A percentile compares a stretch with the other conserved stretches of the same genome.
Evolutionary conservation across 2,113 vertebrate species (phyloP).

Genomic region (Uria lomvia): DNA sequence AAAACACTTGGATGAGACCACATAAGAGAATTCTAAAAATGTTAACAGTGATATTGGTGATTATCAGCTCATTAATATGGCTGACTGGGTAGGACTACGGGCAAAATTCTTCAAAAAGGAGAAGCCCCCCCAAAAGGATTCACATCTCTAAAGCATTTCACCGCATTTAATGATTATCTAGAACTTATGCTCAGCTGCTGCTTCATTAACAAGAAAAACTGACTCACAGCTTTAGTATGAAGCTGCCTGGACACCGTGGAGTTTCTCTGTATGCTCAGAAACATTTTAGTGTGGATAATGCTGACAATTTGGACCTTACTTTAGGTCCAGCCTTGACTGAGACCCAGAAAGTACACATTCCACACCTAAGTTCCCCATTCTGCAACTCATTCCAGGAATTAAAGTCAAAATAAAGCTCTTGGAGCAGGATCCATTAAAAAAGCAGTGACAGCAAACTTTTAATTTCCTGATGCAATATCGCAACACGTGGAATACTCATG

Average conservation of each 20-base stretch:
- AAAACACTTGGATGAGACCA: background rate
- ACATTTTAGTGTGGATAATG: background rate
- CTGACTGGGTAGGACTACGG: background rate
- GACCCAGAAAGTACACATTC: background rate
- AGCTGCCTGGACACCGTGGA: background rate
- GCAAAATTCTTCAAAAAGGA: background rate
- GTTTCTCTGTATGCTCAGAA: background rate
- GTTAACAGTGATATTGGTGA: background rate
- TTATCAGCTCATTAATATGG: background rate
- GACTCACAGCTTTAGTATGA: background rate
- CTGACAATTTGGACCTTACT: background rate
- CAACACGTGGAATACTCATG: background rate
- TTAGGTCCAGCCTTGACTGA: background rate
- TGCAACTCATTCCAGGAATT: background rate
- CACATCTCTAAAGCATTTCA: background rate
- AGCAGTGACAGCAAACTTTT: background rate
- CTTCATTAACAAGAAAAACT: background rate
- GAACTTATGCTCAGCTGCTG: background rate
- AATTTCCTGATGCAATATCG: background rate
- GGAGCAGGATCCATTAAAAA: background rate
- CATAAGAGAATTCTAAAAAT: background rate
- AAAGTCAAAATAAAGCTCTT: background rate
- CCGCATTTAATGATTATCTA: background rate
- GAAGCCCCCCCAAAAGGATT: background rate
- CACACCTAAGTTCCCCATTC: accelerated